A percentile compares a stretch with the other conserved stretches of the same genome.
These are phyloP conservation scores for Ascaphus truei DNA, from an alignment of 2,113 vertebrate genomes.

Conservation along the genomic window DNA sequence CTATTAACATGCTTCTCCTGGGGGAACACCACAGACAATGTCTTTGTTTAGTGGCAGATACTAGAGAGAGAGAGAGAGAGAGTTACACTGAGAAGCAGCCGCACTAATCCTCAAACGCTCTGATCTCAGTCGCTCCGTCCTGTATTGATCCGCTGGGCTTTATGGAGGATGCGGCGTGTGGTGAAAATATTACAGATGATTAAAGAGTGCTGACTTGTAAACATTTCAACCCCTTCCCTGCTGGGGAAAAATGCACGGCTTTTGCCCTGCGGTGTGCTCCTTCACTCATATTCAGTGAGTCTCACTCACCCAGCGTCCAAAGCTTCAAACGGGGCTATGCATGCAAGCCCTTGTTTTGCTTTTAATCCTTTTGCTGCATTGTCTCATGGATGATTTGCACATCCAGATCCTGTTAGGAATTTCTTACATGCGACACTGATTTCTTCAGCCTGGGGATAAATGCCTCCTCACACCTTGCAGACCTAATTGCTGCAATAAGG, in stretches of 20 bases:
- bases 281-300: not conserved
- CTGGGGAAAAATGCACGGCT: not conserved
- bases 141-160: slow-evolving; percentile 31
- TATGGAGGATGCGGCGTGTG: slow-evolving; percentile 26
- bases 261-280: too few species aligned
- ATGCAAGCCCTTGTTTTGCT: not conserved
- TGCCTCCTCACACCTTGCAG: too few species aligned
- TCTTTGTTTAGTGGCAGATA: slow-evolving; percentile 30
- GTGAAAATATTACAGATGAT: slow-evolving; percentile 35
- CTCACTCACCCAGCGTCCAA: not conserved
- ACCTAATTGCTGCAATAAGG: too few species aligned
- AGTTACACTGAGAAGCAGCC: slow-evolving; percentile 23
- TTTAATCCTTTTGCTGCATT: too few species aligned
- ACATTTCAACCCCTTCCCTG: slow-evolving; percentile 12
- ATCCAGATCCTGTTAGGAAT: too few species aligned
- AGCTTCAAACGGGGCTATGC: not conserved
- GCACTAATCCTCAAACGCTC: slow-evolving; percentile 30
- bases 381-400: too few species aligned
- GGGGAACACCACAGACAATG: slow-evolving; percentile 21
- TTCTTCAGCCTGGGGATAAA: too few species aligned
- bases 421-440: too few species aligned
- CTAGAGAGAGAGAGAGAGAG: slow-evolving; percentile 1
- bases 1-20: slow-evolving; percentile 28
- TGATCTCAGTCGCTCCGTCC: slow-evolving; percentile 25
- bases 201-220: slow-evolving; percentile 36